Evolutionary conservation across 2,888 invertebrate species (phyloP).

Genomic region (Acrobasis repandana): DNA sequence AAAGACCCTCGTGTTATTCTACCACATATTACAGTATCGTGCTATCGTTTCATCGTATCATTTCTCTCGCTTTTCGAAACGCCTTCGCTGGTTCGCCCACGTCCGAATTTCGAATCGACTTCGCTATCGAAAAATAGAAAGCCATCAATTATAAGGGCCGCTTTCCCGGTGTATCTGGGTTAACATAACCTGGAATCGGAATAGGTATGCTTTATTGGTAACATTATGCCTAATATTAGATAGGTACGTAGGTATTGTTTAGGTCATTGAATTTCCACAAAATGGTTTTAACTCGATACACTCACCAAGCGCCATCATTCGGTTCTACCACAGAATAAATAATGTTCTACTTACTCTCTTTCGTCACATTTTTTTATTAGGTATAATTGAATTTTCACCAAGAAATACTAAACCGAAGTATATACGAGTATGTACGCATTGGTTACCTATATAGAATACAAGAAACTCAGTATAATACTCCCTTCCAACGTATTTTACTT

Average conservation of each 20-base stretch:
- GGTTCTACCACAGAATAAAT: no score
- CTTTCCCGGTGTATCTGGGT: constrained; percentile 72
- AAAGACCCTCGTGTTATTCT: constrained; percentile 12
- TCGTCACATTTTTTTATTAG: no score
- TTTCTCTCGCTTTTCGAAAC: constrained; percentile 48
- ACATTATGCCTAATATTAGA: constrained; percentile 8
- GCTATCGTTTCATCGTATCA: constrained; percentile 13
- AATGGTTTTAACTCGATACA: no score
- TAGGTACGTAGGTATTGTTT: not conserved
- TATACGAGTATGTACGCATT: no score
- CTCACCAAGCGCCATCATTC: no score
- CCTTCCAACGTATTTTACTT: no score
- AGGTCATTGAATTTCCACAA: no score
- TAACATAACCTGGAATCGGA: constrained; percentile 49
- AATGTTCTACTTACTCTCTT: no score
- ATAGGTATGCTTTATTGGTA: constrained; percentile 10
- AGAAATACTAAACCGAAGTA: no score
- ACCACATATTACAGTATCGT: constrained; percentile 14
- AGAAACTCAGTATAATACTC: no score
- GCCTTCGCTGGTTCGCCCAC: constrained; percentile 78
- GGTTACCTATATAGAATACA: no score
- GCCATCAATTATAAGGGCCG: constrained; percentile 76
- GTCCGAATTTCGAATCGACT: constrained; percentile 64
- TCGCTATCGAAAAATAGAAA: constrained; percentile 80
- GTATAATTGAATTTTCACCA: no score